These are phyloP conservation scores for Todiramphus chloris DNA, from an alignment of 2,113 vertebrate species.

Conservation along the genomic window DNA sequence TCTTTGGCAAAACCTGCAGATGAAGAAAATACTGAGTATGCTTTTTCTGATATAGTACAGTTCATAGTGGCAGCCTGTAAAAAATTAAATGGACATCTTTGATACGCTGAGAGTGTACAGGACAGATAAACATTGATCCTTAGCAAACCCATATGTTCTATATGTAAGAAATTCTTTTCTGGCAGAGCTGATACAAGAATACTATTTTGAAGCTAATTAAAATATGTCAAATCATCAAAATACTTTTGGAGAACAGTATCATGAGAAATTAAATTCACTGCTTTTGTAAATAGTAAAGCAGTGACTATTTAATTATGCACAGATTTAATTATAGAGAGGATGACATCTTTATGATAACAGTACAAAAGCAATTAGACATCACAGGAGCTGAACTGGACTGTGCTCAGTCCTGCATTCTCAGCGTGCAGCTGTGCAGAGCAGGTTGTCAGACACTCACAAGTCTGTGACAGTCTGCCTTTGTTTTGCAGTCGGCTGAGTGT, in stretches of 20 bases:
- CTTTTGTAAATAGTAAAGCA: slow-evolving; percentile 15
- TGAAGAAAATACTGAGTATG: neutral
- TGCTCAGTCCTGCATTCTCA: neutral
- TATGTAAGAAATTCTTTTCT: neutral
- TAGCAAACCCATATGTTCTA: neutral
- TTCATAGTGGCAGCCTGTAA: neutral
- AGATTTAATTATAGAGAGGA: slow-evolving; percentile 20
- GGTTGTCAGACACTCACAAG: slow-evolving; percentile 45
- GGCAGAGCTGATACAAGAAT: neutral
- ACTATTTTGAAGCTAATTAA: neutral
- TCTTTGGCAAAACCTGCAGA: neutral
- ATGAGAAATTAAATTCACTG: neutral
- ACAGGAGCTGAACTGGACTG: neutral
- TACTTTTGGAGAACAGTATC: neutral
- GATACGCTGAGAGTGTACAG: neutral
- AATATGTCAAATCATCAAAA: slow-evolving; percentile 27
- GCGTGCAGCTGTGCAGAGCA: neutral
- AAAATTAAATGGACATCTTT: neutral
- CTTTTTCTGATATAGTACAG: neutral
- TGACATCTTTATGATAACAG: slow-evolving; percentile 25
- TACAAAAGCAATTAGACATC: slow-evolving; percentile 7
- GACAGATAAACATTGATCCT: neutral
- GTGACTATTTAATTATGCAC: neutral
- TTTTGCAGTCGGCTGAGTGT: neutral
- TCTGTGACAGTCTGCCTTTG: slow-evolving; percentile 29